Conservation (phyloP, 1,140 invertebrate genomes). For the Drosophila auraria region DNA sequence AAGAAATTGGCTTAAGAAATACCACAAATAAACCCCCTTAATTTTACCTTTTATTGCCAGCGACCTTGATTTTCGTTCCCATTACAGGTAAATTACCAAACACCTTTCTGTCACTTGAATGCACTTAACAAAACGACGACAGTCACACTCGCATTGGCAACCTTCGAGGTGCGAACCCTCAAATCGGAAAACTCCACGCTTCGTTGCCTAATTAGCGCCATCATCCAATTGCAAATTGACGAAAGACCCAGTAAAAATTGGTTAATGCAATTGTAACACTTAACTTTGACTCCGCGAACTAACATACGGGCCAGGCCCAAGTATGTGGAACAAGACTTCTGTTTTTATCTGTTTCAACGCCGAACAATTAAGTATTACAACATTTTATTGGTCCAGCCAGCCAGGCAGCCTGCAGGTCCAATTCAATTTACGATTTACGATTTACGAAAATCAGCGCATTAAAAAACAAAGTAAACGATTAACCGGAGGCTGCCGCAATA, state of each 20-base stretch:
- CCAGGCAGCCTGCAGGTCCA: slow-evolving; percentile 23
- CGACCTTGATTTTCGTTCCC: slow-evolving; percentile 5
- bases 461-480: slow-evolving; percentile 66
- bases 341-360: slow-evolving; percentile 20
- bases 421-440: slow-evolving; percentile 57
- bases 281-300: slow-evolving; percentile 73
- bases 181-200: slow-evolving; percentile 49
- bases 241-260: slow-evolving; percentile 66
- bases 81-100: slow-evolving; percentile 23
- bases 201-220: slow-evolving; percentile 66
- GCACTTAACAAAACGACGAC: slow-evolving; percentile 39
- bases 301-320: slow-evolving; percentile 38
- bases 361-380: slow-evolving; percentile 77
- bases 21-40: background rate
- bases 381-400: slow-evolving; percentile 49
- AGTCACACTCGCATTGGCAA: background rate
- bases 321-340: slow-evolving; percentile 43
- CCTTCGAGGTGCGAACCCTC: slow-evolving; percentile 26
- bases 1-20: background rate
- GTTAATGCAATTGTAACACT: slow-evolving; percentile 70
- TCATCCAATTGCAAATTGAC: slow-evolving; percentile 51
- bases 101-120: slow-evolving; percentile 50
- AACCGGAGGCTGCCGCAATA: slow-evolving; percentile 51
- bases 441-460: slow-evolving; percentile 74
- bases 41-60: background rate